A percentile compares a stretch with the other conserved stretches of the same genome.
phyloP scores from a whole-genome alignment of 35 echinoderm and acorn worm genomes.

The Apostichopus californicus region DNA sequence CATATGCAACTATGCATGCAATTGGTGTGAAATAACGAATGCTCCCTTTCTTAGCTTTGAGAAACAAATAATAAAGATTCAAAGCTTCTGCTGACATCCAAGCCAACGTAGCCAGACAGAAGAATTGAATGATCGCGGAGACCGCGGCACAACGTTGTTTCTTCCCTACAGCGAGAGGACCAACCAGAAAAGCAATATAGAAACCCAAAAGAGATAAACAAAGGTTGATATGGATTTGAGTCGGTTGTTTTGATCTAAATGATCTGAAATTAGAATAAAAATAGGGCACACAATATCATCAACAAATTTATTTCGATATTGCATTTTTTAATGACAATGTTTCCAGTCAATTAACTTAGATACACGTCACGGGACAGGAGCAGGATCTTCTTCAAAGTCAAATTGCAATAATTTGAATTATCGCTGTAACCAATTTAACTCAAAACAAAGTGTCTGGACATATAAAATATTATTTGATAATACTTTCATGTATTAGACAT shows the following conservation, averaged over 20 bases:
- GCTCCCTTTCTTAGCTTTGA: not conserved
- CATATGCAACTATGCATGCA: conserved; percentile 30
- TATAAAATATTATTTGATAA: too few relatives aligned
- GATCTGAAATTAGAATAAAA: not conserved
- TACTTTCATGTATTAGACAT: too few relatives aligned
- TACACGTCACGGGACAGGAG: too few relatives aligned
- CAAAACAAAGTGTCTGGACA: too few relatives aligned
- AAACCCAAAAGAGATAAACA: conserved; percentile 30
- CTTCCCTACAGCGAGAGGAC: not conserved
- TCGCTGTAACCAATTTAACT: too few relatives aligned
- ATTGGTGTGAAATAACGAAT: not conserved
- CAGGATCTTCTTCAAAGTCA: too few relatives aligned
- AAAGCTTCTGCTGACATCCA: conserved; percentile 44
- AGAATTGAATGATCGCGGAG: conserved; percentile 7
- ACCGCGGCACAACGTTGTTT: not conserved
- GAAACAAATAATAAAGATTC: conserved; percentile 19
- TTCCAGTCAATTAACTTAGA: too few relatives aligned
- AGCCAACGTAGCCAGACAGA: not conserved
- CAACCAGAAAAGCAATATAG: conserved; percentile 17
- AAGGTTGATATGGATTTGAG: conserved; percentile 31
- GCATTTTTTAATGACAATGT: too few relatives aligned
- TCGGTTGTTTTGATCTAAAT: conserved; percentile 9
- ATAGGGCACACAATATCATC: too few relatives aligned
- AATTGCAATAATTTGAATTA: too few relatives aligned
- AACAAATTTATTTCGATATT: too few relatives aligned